These are phyloP conservation scores for Colaptes auratus DNA, from an alignment of 2,113 vertebrate species.

Conservation along the genomic window DNA sequence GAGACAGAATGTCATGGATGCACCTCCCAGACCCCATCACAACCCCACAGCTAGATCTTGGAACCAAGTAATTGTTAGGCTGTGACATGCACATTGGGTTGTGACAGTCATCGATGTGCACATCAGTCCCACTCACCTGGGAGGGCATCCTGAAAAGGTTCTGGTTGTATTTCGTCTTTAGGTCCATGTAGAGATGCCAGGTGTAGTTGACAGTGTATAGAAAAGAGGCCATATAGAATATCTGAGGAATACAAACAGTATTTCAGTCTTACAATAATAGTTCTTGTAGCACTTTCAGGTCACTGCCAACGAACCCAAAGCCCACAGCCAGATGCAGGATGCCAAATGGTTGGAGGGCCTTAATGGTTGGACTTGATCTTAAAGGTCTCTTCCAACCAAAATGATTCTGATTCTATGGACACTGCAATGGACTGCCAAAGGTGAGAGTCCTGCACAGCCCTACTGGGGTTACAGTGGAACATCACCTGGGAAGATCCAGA, in stretches of 20 bases:
- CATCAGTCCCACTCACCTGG: conserved; percentile 68
- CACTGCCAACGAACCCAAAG: neutral
- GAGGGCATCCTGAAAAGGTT: conserved; percentile 63
- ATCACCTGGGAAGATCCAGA: neutral
- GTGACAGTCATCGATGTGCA: too few species aligned
- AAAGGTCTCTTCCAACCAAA: too few species aligned
- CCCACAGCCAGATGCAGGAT: neutral
- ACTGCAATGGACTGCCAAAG: neutral
- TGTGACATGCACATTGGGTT: too few species aligned
- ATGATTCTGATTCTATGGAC: too few species aligned
- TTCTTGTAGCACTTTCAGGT: neutral
- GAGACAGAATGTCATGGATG: neutral
- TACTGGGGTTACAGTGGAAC: neutral
- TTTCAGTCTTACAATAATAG: neutral
- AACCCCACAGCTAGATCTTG: neutral
- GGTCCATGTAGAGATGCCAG: conserved; percentile 83
- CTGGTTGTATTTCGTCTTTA: conserved; percentile 77
- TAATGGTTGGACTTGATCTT: too few species aligned
- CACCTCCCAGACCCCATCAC: neutral
- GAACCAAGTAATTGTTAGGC: neutral
- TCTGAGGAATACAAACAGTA: conserved; percentile 73
- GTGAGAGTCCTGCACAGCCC: neutral
- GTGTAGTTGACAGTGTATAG: conserved; percentile 88
- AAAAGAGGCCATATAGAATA: conserved; percentile 87
- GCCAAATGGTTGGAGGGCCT: neutral